Evolutionary conservation across 2,888 invertebrate genomes (phyloP).

Genomic region (Furcula furcula): DNA sequence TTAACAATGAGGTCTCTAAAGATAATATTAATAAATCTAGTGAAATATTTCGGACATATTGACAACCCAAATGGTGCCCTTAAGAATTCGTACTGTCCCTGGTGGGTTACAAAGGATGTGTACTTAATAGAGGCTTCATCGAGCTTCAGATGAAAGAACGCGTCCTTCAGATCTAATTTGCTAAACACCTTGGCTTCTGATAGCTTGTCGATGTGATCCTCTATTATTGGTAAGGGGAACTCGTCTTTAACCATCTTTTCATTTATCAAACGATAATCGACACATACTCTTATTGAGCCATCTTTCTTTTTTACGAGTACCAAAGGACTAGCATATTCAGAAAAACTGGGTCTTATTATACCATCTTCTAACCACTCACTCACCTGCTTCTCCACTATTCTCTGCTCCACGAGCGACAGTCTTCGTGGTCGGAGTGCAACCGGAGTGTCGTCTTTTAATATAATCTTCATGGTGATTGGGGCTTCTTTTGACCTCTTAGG

Average conservation of each 20-base stretch:
- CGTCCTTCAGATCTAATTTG: slow-evolving; percentile 39
- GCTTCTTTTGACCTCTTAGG: background rate
- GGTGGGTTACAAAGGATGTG: slow-evolving; percentile 45
- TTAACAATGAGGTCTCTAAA: slow-evolving; percentile 27
- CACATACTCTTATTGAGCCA: slow-evolving; percentile 29
- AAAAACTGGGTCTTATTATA: slow-evolving; percentile 7
- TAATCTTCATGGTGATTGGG: background rate
- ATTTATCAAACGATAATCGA: slow-evolving; percentile 37
- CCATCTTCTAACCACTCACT: background rate
- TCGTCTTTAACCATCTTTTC: slow-evolving; percentile 3
- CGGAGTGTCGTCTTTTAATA: background rate
- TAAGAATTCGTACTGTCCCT: slow-evolving; percentile 53
- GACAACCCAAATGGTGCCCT: slow-evolving; percentile 52
- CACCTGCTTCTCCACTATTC: background rate
- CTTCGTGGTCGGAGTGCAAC: background rate
- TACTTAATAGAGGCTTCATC: slow-evolving; percentile 34
- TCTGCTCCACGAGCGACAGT: background rate
- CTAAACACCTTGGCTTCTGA: slow-evolving; percentile 20
- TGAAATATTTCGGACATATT: slow-evolving; percentile 44
- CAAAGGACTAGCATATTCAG: slow-evolving; percentile 21
- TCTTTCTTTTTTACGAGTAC: slow-evolving; percentile 22
- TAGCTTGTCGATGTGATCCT: slow-evolving; percentile 51
- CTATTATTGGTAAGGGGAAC: slow-evolving; percentile 50
- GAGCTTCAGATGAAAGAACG: slow-evolving; percentile 45
- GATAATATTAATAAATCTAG: slow-evolving; percentile 34